These are phyloP conservation scores for Drusus annulatus DNA, from an alignment of 1,140 invertebrate species.

Conservation along the genomic window DNA sequence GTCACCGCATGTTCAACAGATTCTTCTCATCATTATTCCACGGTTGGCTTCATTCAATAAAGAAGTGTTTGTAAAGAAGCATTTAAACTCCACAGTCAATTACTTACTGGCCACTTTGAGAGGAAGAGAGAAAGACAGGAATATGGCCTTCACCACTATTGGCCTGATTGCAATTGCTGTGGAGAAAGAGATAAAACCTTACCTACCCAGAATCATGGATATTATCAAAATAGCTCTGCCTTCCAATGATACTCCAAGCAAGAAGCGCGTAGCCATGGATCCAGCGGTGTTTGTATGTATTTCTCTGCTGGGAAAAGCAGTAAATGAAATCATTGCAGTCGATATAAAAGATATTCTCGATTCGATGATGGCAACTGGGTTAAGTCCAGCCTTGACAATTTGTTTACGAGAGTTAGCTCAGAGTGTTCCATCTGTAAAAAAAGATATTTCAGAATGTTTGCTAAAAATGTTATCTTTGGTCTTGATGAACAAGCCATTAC, in stretches of 20 bases:
- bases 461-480: slow-evolving; percentile 90
- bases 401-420: slow-evolving; percentile 92
- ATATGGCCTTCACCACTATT: slow-evolving; percentile 90
- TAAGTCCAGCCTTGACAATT: slow-evolving; percentile 92
- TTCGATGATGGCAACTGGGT: slow-evolving; percentile 90
- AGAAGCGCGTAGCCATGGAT: slow-evolving; percentile 83
- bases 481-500: slow-evolving; percentile 89
- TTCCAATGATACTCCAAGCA: slow-evolving; percentile 81
- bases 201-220: slow-evolving; percentile 90
- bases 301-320: slow-evolving; percentile 91
- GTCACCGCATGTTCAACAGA: slow-evolving; percentile 89
- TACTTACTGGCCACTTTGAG: slow-evolving; percentile 85
- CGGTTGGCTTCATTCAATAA: slow-evolving; percentile 94
- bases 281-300: slow-evolving; percentile 95
- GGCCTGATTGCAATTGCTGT: slow-evolving; percentile 94
- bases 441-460: slow-evolving; percentile 93
- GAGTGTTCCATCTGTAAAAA: slow-evolving; percentile 89
- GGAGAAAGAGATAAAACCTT: slow-evolving; percentile 83
- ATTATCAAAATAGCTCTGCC: slow-evolving; percentile 87
- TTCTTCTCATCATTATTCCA: slow-evolving; percentile 91
- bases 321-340: slow-evolving; percentile 80
- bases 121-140: slow-evolving; percentile 86
- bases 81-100: slow-evolving; percentile 83
- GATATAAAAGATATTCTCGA: slow-evolving; percentile 92
- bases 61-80: slow-evolving; percentile 84